phyloP scores from a whole-genome alignment of 1,140 invertebrate genomes.

The Drosophila quadrilineata region DNA sequence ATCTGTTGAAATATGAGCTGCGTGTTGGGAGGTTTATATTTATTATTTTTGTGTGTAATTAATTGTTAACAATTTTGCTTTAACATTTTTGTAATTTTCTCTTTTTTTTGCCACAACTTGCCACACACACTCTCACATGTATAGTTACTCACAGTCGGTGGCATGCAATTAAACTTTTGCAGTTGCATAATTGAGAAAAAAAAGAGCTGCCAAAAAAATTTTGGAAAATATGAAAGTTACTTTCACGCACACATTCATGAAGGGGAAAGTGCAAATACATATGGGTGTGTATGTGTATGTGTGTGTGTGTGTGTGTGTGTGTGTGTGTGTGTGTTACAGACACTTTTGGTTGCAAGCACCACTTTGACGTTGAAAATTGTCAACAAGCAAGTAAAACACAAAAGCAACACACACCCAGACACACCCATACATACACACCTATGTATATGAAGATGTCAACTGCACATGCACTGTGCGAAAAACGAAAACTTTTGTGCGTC shows the following conservation, averaged over 20 bases:
- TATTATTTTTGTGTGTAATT: conserved; percentile 51
- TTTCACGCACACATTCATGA: conserved; percentile 1
- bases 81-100: conserved; percentile 3
- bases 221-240: conserved; percentile 35
- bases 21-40: conserved; percentile 23
- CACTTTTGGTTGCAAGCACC: conserved; percentile 38
- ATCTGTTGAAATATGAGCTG: conserved; percentile 68
- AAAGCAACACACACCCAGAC: conserved; percentile 14
- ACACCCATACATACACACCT: conserved; percentile 13
- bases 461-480: conserved; percentile 66
- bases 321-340: no score
- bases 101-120: background rate
- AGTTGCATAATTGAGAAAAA: conserved; percentile 36
- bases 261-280: no score
- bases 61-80: conserved; percentile 53
- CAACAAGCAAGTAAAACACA: conserved; percentile 38
- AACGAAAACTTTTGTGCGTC: conserved; percentile 50
- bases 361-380: conserved; percentile 58
- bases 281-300: no score
- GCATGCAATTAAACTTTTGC: conserved; percentile 41
- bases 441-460: conserved; percentile 69
- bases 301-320: no score
- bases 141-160: conserved; percentile 1
- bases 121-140: no score
- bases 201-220: conserved; percentile 30